A percentile compares a stretch with the other conserved stretches of the same genome.
Conservation (phyloP, 2,113 vertebrate genomes). For the Pelvicachromis taeniatus region DNA sequence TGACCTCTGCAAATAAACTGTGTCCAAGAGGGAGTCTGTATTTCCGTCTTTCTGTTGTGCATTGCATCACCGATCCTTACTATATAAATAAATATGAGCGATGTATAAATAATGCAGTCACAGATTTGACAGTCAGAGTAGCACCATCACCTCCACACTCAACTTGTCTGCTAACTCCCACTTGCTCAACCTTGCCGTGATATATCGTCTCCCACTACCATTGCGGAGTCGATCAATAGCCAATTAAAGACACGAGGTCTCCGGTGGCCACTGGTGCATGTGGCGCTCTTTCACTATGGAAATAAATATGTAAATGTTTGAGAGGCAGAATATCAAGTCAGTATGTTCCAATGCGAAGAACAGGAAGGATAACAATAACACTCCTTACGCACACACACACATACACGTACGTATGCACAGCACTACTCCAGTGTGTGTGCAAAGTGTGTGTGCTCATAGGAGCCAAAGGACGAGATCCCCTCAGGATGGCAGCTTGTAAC, state of each 20-base stretch:
- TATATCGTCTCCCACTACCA: conserved; percentile 53
- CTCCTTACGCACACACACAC: neutral
- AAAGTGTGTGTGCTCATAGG: conserved; percentile 7
- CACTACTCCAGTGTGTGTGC: neutral
- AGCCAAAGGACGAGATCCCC: neutral
- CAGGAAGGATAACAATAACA: conserved; percentile 23
- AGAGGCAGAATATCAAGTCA: neutral
- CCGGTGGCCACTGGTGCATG: conserved; percentile 15
- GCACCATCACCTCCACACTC: neutral
- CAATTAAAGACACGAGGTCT: conserved; percentile 64
- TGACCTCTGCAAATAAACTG: conserved; percentile 56
- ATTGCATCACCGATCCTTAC: conserved; percentile 45
- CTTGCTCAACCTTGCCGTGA: conserved; percentile 40
- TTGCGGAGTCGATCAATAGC: conserved; percentile 69
- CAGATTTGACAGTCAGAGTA: conserved; percentile 24
- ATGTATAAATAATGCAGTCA: conserved; percentile 56
- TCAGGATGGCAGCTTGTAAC: neutral
- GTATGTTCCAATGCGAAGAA: neutral
- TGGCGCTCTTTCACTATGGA: conserved; percentile 27
- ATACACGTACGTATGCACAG: too few relatives aligned
- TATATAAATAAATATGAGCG: conserved; percentile 42
- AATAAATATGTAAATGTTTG: conserved; percentile 64
- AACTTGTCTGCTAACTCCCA: neutral
- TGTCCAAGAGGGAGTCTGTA: neutral
- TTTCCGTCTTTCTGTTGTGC: conserved; percentile 28